Evolutionary conservation across 2,888 invertebrate species (phyloP).

Genomic region (Eupithecia insigniata): DNA sequence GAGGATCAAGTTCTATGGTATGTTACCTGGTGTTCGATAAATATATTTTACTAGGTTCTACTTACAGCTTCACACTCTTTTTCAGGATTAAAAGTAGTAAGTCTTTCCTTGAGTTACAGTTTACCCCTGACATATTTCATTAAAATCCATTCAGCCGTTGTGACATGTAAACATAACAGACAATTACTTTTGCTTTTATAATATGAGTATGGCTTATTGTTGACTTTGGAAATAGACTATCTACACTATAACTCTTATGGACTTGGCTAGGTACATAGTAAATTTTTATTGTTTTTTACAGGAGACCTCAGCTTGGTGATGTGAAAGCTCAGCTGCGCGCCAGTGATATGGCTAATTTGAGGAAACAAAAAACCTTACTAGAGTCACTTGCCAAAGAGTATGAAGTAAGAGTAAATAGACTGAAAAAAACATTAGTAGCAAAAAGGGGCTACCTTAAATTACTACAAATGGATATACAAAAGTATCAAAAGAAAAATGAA

Average conservation of each 20-base stretch:
- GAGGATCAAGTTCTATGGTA: slow-evolving; percentile 61
- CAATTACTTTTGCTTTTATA: background rate
- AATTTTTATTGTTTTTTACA: slow-evolving; percentile 47
- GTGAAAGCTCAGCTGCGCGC: slow-evolving; percentile 71
- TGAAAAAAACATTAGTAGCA: slow-evolving; percentile 69
- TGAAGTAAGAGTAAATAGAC: slow-evolving; percentile 66
- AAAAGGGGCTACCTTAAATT: slow-evolving; percentile 76
- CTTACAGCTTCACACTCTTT: background rate
- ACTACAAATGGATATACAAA: slow-evolving; percentile 74
- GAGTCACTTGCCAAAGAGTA: slow-evolving; percentile 73
- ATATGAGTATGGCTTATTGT: too few species aligned
- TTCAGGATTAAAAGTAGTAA: background rate
- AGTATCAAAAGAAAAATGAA: slow-evolving; percentile 76
- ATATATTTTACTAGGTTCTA: background rate
- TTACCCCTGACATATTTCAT: background rate
- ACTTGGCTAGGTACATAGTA: background rate
- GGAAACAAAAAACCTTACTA: slow-evolving; percentile 68
- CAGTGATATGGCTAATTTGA: slow-evolving; percentile 67
- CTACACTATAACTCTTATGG: background rate
- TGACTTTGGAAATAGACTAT: background rate
- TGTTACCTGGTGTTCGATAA: slow-evolving; percentile 26
- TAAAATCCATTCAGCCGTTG: background rate
- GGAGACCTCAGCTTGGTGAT: slow-evolving; percentile 75
- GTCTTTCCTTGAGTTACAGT: background rate
- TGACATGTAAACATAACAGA: background rate